These are phyloP conservation scores for Cichlasoma orientale DNA, from an alignment of 2,797 vertebrate species.

Conservation along the genomic window DNA sequence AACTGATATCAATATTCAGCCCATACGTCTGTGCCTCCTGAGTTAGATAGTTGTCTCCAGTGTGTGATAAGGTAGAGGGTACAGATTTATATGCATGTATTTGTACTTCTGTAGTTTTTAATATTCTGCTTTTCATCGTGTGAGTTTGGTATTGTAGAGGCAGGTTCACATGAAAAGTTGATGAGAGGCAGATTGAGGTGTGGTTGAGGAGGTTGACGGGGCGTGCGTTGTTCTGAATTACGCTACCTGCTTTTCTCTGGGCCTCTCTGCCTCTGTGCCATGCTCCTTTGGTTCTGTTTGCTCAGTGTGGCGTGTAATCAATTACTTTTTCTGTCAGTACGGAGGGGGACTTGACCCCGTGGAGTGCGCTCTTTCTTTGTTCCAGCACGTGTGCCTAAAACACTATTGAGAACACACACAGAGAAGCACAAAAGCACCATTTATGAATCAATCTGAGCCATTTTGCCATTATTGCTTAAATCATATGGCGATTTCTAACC, in stretches of 20 bases:
- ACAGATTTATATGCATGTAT: not conserved
- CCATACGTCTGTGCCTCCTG: not conserved
- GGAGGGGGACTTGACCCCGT: constrained; percentile 42
- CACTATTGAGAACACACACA: constrained; percentile 15
- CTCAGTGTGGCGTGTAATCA: constrained; percentile 75
- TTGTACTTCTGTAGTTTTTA: not conserved
- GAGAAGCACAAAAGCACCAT: constrained; percentile 7
- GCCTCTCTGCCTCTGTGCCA: constrained; percentile 37
- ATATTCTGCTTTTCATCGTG: not conserved
- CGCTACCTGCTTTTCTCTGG: constrained; percentile 53
- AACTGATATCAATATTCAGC: not conserved
- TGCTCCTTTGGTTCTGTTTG: constrained; percentile 57
- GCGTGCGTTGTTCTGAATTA: constrained; percentile 37
- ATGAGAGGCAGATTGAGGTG: constrained; percentile 45
- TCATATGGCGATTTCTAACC: constrained; percentile 14
- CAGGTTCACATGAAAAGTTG: constrained; percentile 41
- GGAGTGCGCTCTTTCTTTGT: constrained; percentile 64
- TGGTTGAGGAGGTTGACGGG: constrained; percentile 25
- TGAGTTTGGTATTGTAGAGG: not conserved
- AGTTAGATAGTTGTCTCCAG: not conserved
- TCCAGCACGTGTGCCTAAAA: constrained; percentile 54
- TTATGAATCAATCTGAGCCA: constrained; percentile 19
- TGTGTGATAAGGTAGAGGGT: not conserved
- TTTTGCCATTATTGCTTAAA: constrained; percentile 10
- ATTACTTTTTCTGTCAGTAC: constrained; percentile 74